Evolutionary conservation across 2,113 vertebrate species (phyloP).

Genomic region (Psittacula cyanocephala): DNA sequence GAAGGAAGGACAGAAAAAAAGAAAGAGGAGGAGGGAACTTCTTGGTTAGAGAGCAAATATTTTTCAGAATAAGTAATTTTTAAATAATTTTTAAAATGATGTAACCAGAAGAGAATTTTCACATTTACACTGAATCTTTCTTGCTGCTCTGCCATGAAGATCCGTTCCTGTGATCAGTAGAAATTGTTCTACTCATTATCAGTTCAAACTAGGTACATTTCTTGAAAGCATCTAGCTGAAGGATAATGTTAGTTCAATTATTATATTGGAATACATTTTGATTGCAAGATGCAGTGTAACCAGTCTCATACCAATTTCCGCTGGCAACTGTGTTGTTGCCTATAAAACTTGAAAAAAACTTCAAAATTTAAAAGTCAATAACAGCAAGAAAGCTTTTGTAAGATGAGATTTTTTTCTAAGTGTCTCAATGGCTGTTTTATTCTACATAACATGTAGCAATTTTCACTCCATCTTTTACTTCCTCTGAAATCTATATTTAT

Average conservation of each 20-base stretch:
- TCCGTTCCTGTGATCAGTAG: neutral
- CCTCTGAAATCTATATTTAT: slow-evolving; percentile 30
- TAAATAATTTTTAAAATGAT: neutral
- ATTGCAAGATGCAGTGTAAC: neutral
- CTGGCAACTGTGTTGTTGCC: neutral
- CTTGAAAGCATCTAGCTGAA: neutral
- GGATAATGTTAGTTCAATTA: neutral
- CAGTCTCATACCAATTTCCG: neutral
- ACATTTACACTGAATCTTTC: neutral
- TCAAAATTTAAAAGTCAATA: slow-evolving; percentile 23
- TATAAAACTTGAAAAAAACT: slow-evolving; percentile 3
- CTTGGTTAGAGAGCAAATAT: neutral
- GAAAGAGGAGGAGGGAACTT: neutral
- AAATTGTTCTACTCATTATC: neutral
- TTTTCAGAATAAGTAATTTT: neutral
- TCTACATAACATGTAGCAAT: neutral
- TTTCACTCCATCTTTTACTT: neutral
- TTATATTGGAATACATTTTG: neutral
- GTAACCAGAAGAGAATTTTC: neutral
- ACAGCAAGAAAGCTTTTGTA: neutral
- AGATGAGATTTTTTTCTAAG: neutral
- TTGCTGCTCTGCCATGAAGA: neutral
- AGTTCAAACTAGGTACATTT: neutral
- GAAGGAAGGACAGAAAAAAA: neutral
- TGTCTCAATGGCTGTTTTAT: neutral